Evolutionary conservation across 2,113 vertebrate species (phyloP).

Genomic region (Calypte anna): DNA sequence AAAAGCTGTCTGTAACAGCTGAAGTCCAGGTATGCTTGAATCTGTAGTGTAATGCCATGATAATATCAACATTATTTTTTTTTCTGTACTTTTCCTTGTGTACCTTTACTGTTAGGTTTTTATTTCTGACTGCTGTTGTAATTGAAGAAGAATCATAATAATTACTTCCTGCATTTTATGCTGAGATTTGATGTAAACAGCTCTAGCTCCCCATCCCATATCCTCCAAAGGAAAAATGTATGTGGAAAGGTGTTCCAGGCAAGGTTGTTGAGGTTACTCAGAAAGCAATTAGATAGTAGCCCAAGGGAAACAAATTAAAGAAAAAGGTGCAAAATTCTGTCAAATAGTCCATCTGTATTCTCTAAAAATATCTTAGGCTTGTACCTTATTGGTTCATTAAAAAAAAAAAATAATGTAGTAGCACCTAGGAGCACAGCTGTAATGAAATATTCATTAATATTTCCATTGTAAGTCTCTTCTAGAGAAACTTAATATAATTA

Average conservation of each 20-base stretch:
- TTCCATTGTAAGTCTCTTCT: conserved; percentile 8
- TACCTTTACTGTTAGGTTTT: not conserved
- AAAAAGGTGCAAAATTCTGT: conserved; percentile 17
- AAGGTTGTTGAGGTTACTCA: conserved; percentile 34
- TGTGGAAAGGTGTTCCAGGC: not conserved
- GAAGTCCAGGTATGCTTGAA: not conserved
- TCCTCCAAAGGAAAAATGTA: not conserved
- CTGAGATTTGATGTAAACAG: not conserved
- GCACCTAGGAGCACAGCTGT: not conserved
- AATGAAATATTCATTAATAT: conserved; percentile 51
- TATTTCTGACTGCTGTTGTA: not conserved
- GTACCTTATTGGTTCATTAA: not conserved
- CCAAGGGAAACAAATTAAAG: conserved; percentile 1
- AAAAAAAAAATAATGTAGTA: not conserved
- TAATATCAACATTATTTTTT: not conserved
- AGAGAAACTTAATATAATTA: not conserved
- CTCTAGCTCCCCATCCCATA: not conserved
- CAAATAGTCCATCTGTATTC: not conserved
- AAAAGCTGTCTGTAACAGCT: not conserved
- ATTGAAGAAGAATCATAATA: not conserved
- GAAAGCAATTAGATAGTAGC: conserved; percentile 29
- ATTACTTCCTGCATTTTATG: not conserved
- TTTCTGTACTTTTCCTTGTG: not conserved
- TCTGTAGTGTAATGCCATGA: not conserved
- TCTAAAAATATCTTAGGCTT: conserved; percentile 17